Base-by-base conservation (phyloP, 2,888 invertebrate genomes). In the Metalampra italica region DNA sequence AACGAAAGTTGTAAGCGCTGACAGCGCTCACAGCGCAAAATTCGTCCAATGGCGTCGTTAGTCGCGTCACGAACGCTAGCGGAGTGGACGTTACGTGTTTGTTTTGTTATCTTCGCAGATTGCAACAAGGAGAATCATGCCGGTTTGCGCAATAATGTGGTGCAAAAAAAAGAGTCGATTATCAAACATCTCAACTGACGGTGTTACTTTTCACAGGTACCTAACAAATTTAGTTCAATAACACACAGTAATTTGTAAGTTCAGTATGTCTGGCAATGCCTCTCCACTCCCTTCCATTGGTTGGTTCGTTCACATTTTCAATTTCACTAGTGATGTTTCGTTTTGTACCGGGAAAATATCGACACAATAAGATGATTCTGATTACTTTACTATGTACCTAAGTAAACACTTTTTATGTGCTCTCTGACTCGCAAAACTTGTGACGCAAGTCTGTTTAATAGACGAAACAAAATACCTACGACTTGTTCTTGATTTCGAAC, bases 1-100 rank as follows among this genome's bases (percentile, higher is more conserved):
- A 11, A 39, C 39, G 39, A 39, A 39, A 39, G 36, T 45, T 47
- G 43, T 46, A 41, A 41, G 40, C 39, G 39, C 39, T 39, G 39
- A 14, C 15, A 39, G 39, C 39, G 39, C 39, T 39, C 39, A 39
- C 39, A 39, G 39, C 39, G 7, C 14, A 14, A 14, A 39, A 14
- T 8, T 13, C 5, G 13, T n/a, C 39, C n/a, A 39, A 39, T 39
- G 39, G 13, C 14, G 13, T 13, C 15, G 14, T 39, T 39, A 14
- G 39, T 39, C 14, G 39, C 39, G 39, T 14, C 15, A 39, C 39
- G 39, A 14, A 14, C 39, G 39, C 39, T n/a, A 8, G 36, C 36
- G 36, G 36, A n/a, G 39, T 39, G 15, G 14, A 7, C 15, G 39
- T 14, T n/a, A 2, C 14, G 39, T 39, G 13, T 39, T 13, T 9